Evolutionary conservation across 2,797 vertebrate species (phyloP), one percentile per base, ranked within the genome.

Genomic region (Coracias cyanogaster): DNA sequence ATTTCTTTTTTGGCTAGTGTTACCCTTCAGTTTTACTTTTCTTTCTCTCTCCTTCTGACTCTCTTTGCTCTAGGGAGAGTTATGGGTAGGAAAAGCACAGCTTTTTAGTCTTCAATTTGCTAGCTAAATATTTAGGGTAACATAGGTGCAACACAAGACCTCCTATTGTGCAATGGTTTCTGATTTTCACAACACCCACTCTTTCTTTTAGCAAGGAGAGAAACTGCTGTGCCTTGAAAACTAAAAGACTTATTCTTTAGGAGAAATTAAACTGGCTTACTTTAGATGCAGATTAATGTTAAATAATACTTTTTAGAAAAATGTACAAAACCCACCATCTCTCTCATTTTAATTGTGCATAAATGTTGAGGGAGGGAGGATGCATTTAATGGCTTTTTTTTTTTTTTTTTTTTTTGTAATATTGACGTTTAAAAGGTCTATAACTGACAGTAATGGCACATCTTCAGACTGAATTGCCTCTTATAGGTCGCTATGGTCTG

Each of bases 111-210:
- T 84, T 91, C 43, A n/a, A 79, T 92, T 91, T 76, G 22, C 69
- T 85, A 80, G 35, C 60, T 95, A 85, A 94, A 84, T 92, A 77
- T 89, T 94, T 95, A 87, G 24, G 52, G 37, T 86, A 86, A 62
- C 33, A 58, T 49, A 39, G 74, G 60, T 85, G 28, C 49, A 82
- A 87, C 57, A 31, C 25, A 77, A 81, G 82, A 77, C 45, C 64
- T 92, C 46, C 37, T 85, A 55, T 91, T 91, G 46, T 85, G 71
- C 41, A 48, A 55, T 48, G 37, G 31, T 69, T 93, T 91, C 66
- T 79, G 78, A 82, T 89, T 93, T 94, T 94, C 81, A 82, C 58
- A 92, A 82, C 74, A 54, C 84, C 66, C 51, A 73, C 70, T 83
- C 82, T 67, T 79, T 92, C 55, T 76, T 31, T 71, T 89, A 77